phyloP scores from a whole-genome alignment of 2,888 invertebrate genomes.

The Tetragonula carbonaria region DNA sequence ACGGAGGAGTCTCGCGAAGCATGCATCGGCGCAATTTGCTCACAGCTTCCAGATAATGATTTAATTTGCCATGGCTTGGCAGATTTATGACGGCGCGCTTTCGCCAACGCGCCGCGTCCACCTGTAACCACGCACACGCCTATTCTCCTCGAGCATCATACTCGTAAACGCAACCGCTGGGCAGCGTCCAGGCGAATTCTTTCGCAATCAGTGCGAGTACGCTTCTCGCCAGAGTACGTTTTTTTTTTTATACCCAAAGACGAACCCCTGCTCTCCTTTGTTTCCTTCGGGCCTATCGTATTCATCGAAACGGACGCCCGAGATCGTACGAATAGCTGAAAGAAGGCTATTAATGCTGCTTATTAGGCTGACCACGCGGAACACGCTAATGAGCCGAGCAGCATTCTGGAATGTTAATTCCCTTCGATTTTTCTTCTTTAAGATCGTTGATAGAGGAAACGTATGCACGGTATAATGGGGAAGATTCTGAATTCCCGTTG shows the following conservation, averaged over 20 bases:
- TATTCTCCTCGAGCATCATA: not conserved
- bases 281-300: too few species aligned
- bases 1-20: slow-evolving; percentile 56
- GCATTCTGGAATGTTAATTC: not conserved
- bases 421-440: not conserved
- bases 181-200: slow-evolving; percentile 22
- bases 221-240: not conserved
- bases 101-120: slow-evolving; percentile 57
- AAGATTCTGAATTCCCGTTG: too few species aligned
- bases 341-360: not conserved
- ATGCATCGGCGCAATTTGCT: slow-evolving; percentile 79
- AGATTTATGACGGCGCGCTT: slow-evolving; percentile 80
- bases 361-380: not conserved
- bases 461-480: too few species aligned
- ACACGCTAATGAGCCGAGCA: not conserved
- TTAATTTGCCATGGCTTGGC: slow-evolving; percentile 78
- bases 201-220: not conserved
- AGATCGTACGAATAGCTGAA: not conserved
- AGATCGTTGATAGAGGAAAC: too few species aligned
- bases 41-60: slow-evolving; percentile 80
- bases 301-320: not conserved
- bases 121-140: slow-evolving; percentile 47
- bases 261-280: too few species aligned
- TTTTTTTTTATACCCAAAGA: not conserved
- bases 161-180: not conserved